Conservation (phyloP, 1,140 invertebrate genomes). For the Fopius arisanus region DNA sequence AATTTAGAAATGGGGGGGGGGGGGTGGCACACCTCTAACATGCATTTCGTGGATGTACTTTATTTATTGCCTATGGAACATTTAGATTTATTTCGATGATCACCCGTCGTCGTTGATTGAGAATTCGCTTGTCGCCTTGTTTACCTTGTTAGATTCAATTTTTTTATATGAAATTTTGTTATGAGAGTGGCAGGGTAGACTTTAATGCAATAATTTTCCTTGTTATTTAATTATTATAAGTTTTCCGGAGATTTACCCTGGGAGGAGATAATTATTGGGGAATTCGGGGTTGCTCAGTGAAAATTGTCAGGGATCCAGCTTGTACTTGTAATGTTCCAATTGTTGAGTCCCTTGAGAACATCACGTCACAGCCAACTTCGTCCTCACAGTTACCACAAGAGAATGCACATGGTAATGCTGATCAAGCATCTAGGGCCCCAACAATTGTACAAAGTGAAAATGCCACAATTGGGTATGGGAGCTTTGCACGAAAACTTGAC, state of each 20-base stretch:
- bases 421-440: neutral
- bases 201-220: neutral
- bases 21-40: conserved; percentile 15
- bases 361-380: conserved; percentile 23
- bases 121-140: neutral
- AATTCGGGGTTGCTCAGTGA: neutral
- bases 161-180: neutral
- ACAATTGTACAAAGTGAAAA: conserved; percentile 15
- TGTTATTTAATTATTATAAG: conserved; percentile 21
- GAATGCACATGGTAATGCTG: neutral
- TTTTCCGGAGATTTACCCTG: neutral
- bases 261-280: neutral
- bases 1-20: neutral
- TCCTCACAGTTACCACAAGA: neutral
- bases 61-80: conserved; percentile 21
- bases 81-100: too few species aligned
- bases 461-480: conserved; percentile 52
- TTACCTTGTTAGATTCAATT: neutral
- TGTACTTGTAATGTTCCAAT: conserved; percentile 73
- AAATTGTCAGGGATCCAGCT: conserved; percentile 70
- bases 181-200: neutral
- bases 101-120: neutral
- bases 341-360: conserved; percentile 35
- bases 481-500: conserved; percentile 64
- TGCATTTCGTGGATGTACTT: conserved; percentile 34